phyloP scores from a whole-genome alignment of 1,140 invertebrate species.

The Hydropsyche tenuis region DNA sequence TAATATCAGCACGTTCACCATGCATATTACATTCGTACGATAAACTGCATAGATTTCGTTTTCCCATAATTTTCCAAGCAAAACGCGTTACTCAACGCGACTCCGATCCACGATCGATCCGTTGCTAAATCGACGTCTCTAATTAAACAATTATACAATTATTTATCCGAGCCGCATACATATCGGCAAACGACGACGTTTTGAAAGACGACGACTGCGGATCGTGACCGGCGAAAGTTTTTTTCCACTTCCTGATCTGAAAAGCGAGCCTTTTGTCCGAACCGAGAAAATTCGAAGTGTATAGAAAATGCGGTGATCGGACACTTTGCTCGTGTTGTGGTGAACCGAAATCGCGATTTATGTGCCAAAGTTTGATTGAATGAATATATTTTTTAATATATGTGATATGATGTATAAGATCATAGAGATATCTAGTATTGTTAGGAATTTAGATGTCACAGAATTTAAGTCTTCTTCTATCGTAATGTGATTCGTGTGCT shows the following conservation, averaged over 20 bases:
- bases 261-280: background rate
- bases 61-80: too few species aligned
- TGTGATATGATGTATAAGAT: too few species aligned
- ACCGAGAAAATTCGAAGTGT: background rate
- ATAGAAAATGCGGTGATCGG: background rate
- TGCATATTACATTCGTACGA: too few species aligned
- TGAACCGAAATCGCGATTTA: too few species aligned
- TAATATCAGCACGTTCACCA: too few species aligned
- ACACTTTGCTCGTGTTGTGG: background rate
- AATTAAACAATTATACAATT: slow-evolving; percentile 23
- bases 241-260: background rate
- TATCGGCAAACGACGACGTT: background rate
- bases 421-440: too few species aligned
- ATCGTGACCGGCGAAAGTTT: slow-evolving; percentile 20
- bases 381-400: too few species aligned
- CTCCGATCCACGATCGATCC: slow-evolving; percentile 10
- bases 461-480: too few species aligned
- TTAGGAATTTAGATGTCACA: too few species aligned
- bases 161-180: slow-evolving; percentile 4
- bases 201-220: background rate
- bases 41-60: too few species aligned
- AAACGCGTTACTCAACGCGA: background rate
- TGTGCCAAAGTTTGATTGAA: too few species aligned
- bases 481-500: too few species aligned
- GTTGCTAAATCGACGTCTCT: slow-evolving; percentile 10